Percentiles rank a stretch among this genome's conserved stretches.
phyloP scores from a whole-genome alignment of 2,113 vertebrate species.

The Psophia crepitans region DNA sequence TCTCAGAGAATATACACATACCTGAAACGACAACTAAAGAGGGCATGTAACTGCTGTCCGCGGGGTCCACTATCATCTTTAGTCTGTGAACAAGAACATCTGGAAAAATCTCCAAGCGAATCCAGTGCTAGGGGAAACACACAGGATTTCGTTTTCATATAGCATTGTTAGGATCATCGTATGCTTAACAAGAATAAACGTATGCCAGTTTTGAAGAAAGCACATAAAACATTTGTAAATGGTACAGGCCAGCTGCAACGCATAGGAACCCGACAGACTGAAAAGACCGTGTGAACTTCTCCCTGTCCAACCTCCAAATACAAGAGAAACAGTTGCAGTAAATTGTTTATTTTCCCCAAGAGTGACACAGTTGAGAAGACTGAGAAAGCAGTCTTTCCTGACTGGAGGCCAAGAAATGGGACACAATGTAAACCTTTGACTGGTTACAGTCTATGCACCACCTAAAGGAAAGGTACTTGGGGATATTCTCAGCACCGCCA shows the following conservation, averaged over 20 bases:
- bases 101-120: conserved; percentile 94
- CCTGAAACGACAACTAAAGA: conserved; percentile 97
- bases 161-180: neutral
- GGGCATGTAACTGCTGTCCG: conserved; percentile 99
- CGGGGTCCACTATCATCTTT: conserved; percentile 95
- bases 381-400: neutral
- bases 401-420: neutral
- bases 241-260: neutral
- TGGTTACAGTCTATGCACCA: neutral
- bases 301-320: neutral
- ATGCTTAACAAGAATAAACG: neutral
- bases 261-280: neutral
- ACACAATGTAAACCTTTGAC: neutral
- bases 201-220: neutral
- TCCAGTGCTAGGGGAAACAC: conserved; percentile 88
- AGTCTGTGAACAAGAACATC: conserved; percentile 94
- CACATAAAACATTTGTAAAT: neutral
- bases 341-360: neutral
- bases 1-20: conserved; percentile 34
- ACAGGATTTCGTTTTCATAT: neutral
- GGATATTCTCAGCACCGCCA: neutral
- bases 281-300: too few species aligned
- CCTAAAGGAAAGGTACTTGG: neutral
- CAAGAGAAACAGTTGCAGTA: neutral
- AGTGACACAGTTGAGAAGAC: neutral